These are phyloP conservation scores for Ricordea florida DNA, from an alignment of 92 coral and sea anemone species.

Conservation along the genomic window DNA sequence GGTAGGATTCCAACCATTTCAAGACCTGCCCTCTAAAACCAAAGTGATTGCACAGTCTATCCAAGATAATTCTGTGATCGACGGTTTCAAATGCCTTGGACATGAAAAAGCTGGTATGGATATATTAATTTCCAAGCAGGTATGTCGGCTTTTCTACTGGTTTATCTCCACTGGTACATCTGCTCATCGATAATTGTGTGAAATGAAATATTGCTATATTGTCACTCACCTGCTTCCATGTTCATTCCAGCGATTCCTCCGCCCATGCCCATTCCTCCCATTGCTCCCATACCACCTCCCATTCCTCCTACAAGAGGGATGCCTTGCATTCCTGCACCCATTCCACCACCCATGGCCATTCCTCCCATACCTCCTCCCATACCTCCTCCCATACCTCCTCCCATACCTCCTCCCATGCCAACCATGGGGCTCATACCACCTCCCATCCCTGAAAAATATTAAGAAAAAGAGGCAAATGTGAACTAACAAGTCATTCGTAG, in stretches of 20 bases:
- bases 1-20: no score
- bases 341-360: conserved; percentile 50
- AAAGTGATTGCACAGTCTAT: no score
- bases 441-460: conserved; percentile 57
- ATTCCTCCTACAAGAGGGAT: conserved; percentile 4
- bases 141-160: no score
- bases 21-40: no score
- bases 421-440: conserved; percentile 64
- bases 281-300: conserved; percentile 44
- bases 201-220: not conserved
- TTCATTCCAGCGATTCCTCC: conserved; percentile 56
- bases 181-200: no score
- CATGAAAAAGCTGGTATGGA: no score
- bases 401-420: conserved; percentile 70
- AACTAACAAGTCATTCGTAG: not conserved
- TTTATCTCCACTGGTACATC: no score
- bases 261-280: conserved; percentile 29
- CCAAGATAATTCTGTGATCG: no score
- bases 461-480: not conserved
- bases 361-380: conserved; percentile 55
- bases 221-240: conserved; percentile 20
- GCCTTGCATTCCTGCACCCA: conserved; percentile 46
- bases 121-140: no score
- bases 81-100: no score
- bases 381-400: conserved; percentile 70